Conservation (phyloP, 64 coral and sea anemone genomes). For the Pachyseris speciosa region DNA sequence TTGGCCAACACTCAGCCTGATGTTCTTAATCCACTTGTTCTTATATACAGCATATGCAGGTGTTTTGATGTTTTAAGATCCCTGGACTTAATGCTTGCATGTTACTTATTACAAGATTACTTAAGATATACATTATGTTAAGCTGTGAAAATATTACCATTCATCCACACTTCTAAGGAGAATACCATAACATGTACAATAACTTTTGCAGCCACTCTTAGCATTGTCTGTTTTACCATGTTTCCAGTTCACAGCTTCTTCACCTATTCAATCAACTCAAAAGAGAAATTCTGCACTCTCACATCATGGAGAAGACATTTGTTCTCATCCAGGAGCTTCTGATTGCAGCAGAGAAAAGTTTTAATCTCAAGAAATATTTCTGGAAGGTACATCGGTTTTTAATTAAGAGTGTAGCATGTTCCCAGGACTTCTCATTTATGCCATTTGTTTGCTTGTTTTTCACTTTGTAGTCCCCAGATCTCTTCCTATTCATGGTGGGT, state of each 20-base stretch:
- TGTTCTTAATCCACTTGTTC: too few species aligned
- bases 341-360: slow-evolving; percentile 89
- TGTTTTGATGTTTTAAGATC: too few species aligned
- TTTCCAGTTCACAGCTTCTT: slow-evolving; percentile 86
- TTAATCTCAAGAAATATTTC: slow-evolving; percentile 91
- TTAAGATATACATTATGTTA: too few species aligned
- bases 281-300: slow-evolving; percentile 88
- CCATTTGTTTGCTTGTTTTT: background rate
- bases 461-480: slow-evolving; percentile 86
- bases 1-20: too few species aligned
- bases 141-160: too few species aligned
- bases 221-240: background rate
- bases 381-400: slow-evolving; percentile 78
- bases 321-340: slow-evolving; percentile 86
- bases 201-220: too few species aligned
- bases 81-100: too few species aligned
- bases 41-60: too few species aligned
- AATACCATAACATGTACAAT: too few species aligned
- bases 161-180: too few species aligned
- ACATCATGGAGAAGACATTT: slow-evolving; percentile 88
- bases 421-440: background rate
- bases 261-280: slow-evolving; percentile 92
- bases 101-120: too few species aligned
- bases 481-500: slow-evolving; percentile 85
- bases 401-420: too few species aligned